A percentile compares a stretch with the other conserved stretches of the same genome.
Conservation (phyloP, 1,140 invertebrate genomes). For the Cherax quadricarinatus region DNA sequence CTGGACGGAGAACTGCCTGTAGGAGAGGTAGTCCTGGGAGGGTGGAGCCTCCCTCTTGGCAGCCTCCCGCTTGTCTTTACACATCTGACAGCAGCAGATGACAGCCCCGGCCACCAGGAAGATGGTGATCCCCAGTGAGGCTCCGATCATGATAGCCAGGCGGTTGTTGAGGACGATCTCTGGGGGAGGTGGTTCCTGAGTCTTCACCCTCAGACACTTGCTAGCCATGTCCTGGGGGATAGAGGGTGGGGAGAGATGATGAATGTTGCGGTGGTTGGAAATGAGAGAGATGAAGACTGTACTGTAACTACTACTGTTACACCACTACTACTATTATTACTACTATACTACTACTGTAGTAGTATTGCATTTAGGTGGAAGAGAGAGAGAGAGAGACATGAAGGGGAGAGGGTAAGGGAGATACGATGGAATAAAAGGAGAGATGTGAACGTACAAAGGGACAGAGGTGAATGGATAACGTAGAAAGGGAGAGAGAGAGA, state of each 20-base stretch:
- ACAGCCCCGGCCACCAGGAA: conserved; percentile 87
- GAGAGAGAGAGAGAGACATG: no score
- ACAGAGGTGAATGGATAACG: not conserved
- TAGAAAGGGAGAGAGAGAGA: not conserved
- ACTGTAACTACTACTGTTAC: no score
- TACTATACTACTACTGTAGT: no score
- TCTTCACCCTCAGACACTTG: conserved; percentile 68
- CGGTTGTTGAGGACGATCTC: conserved; percentile 76
- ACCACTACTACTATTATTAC: no score
- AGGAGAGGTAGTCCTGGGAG: conserved; percentile 85
- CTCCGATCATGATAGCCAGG: conserved; percentile 90
- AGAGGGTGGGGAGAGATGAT: conserved; percentile 11
- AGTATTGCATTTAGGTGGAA: no score
- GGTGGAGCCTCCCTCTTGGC: conserved; percentile 81
- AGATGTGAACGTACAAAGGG: not conserved
- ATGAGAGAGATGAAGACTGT: not conserved
- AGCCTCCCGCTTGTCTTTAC: conserved; percentile 88
- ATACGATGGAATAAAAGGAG: not conserved
- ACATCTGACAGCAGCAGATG: conserved; percentile 88
- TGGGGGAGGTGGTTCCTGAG: conserved; percentile 60
- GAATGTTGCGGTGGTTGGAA: not conserved
- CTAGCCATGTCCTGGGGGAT: conserved; percentile 73
- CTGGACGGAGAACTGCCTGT: conserved; percentile 79
- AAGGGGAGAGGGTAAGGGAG: not conserved
- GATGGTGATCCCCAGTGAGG: conserved; percentile 89